Base-by-base conservation (phyloP, 2,888 invertebrate species). In the Patella pellucida region DNA sequence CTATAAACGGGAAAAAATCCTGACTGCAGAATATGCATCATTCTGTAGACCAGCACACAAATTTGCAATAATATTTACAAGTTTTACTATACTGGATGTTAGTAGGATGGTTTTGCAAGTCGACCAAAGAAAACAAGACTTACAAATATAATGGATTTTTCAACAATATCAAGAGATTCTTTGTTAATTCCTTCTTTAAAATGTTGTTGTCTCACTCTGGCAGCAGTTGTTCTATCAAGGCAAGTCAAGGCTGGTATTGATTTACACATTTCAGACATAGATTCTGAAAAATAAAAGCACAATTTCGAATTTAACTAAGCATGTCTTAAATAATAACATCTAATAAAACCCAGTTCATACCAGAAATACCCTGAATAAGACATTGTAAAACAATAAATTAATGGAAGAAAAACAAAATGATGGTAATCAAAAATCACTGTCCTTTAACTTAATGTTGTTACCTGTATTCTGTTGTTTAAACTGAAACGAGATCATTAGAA, bases 91-190 rank as follows among this genome's bases (percentile, higher is more conserved):
- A 19, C n/a, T 19, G n/a, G 62, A 62, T 19, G 62, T n/a, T 19
- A n/a, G 62, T 19, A 62, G 9, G n/a, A n/a, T 41, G 41, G 1
- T 41, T 41, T 7, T 9, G 41, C 41, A 41, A 41, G 41, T 41
- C 41, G 7, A 9, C 41, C 41, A 41, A 41, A 41, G 41, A 9
- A 9, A 9, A 16, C 16, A 15, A 9, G 23, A 78, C 89, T 88
- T 81, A 92, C 92, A 85, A 90, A 88, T 76, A 91, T 88, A 68
- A 92, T 87, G 19, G 92, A 89, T 77, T 86, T 90, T 82, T 92
- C 92, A 41, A 92, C 83, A 19, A 85, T 80, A 56, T 89, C 85
- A 70, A 92, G 85, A 15, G 90, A 90, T 41, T 91, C 90, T 71
- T 87, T 87, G 84, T 92, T 92, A 68, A 90, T 79, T 4, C 92